phyloP scores from a whole-genome alignment of 2,888 invertebrate genomes.

The Diarsia mendica region DNA sequence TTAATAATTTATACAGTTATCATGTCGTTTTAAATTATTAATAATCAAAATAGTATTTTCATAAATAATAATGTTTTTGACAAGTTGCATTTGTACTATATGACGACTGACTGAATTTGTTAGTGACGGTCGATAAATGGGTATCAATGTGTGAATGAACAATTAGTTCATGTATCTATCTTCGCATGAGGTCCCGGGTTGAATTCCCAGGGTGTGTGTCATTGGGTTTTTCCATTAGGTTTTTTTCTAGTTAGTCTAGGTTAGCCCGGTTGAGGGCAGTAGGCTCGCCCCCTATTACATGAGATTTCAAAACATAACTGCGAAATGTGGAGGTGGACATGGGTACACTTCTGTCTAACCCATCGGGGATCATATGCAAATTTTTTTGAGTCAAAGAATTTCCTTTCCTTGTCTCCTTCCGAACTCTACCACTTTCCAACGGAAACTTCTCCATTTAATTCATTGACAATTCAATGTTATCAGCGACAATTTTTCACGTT shows the following conservation, averaged over 20 bases:
- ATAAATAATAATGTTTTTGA: background rate
- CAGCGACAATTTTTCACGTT: conserved; percentile 18
- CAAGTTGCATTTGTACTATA: background rate
- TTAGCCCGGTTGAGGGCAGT: too few species aligned
- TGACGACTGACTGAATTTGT: background rate
- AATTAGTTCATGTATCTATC: too few species aligned
- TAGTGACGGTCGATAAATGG: background rate
- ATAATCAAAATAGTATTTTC: background rate
- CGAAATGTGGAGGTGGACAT: too few species aligned
- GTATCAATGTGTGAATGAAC: too few species aligned
- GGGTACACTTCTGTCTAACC: too few species aligned
- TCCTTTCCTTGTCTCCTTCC: background rate
- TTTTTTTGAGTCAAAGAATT: background rate
- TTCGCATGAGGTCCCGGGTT: too few species aligned
- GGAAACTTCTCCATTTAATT: background rate
- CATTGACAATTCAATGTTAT: conserved; percentile 10
- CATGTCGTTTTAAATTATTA: background rate
- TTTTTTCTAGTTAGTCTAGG: too few species aligned
- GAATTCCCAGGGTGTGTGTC: too few species aligned
- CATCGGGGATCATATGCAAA: too few species aligned
- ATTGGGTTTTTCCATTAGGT: too few species aligned
- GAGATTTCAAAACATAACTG: too few species aligned
- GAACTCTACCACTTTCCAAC: conserved; percentile 15
- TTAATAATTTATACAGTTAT: conserved; percentile 16
- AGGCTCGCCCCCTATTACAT: too few species aligned